Evolutionary conservation across 2,113 vertebrate species (phyloP).

Genomic region (Nymphicus hollandicus): DNA sequence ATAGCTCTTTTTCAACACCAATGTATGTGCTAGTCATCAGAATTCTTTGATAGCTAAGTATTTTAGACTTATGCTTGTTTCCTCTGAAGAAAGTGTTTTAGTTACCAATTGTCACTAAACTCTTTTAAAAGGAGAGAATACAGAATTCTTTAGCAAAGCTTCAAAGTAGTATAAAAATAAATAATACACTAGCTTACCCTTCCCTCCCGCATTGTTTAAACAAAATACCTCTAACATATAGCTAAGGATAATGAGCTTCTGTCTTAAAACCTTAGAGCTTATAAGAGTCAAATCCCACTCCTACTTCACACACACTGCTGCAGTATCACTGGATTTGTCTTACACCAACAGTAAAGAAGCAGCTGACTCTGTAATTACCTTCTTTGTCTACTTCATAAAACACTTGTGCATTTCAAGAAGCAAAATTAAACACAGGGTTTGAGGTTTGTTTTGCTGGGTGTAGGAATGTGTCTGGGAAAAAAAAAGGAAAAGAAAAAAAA

Average conservation of each 20-base stretch:
- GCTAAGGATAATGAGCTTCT: background rate
- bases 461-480: background rate
- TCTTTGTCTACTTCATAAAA: background rate
- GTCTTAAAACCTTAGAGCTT: background rate
- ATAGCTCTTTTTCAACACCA: background rate
- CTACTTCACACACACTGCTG: background rate
- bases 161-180: background rate
- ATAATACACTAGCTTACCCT: background rate
- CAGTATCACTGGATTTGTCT: background rate
- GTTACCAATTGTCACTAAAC: background rate
- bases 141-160: background rate
- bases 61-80: background rate
- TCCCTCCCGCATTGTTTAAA: background rate
- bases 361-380: background rate
- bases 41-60: background rate
- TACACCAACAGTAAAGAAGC: background rate
- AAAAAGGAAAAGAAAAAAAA: no score
- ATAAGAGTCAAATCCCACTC: background rate
- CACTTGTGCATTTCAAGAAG: background rate
- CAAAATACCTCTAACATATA: background rate
- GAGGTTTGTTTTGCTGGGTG: background rate
- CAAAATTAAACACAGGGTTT: background rate
- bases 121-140: background rate
- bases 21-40: background rate
- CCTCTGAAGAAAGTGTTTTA: background rate